phyloP scores from a whole-genome alignment of 2,888 invertebrate genomes.

The Catocala nupta region DNA sequence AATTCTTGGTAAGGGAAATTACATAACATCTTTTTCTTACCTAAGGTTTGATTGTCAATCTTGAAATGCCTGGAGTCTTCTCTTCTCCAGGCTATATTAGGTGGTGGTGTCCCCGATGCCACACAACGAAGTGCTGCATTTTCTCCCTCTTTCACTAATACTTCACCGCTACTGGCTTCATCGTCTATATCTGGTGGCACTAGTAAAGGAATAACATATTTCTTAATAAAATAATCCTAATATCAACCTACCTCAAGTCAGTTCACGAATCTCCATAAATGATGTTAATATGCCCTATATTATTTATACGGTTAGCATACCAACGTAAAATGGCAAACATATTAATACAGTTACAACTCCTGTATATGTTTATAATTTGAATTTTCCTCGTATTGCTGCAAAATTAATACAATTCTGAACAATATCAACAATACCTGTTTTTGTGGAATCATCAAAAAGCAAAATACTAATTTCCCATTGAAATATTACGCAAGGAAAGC shows the following conservation, averaged over 20 bases:
- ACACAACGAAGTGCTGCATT: slow-evolving; percentile 92
- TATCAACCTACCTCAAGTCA: too few species aligned
- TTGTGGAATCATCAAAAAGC: slow-evolving; percentile 6
- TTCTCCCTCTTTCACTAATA: slow-evolving; percentile 93
- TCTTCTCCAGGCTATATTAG: slow-evolving; percentile 93
- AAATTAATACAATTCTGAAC: slow-evolving; percentile 5
- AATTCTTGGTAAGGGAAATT: too few species aligned
- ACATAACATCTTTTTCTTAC: slow-evolving; percentile 52
- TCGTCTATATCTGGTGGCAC: slow-evolving; percentile 94
- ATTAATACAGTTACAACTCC: not conserved
- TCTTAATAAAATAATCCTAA: too few species aligned
- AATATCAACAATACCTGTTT: slow-evolving; percentile 14
- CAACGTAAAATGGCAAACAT: too few species aligned
- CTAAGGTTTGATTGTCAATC: slow-evolving; percentile 77
- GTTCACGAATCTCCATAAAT: too few species aligned
- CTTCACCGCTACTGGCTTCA: slow-evolving; percentile 91
- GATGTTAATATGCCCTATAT: too few species aligned
- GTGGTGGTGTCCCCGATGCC: slow-evolving; percentile 93
- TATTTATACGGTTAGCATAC: too few species aligned
- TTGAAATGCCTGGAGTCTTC: slow-evolving; percentile 90
- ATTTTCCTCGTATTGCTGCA: not conserved
- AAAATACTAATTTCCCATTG: slow-evolving; percentile 10
- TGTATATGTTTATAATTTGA: not conserved
- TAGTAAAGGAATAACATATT: slow-evolving; percentile 60
- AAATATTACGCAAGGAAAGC: slow-evolving; percentile 3